Base-by-base conservation (phyloP, 2,888 invertebrate species). In the Cyclophora albipunctata region DNA sequence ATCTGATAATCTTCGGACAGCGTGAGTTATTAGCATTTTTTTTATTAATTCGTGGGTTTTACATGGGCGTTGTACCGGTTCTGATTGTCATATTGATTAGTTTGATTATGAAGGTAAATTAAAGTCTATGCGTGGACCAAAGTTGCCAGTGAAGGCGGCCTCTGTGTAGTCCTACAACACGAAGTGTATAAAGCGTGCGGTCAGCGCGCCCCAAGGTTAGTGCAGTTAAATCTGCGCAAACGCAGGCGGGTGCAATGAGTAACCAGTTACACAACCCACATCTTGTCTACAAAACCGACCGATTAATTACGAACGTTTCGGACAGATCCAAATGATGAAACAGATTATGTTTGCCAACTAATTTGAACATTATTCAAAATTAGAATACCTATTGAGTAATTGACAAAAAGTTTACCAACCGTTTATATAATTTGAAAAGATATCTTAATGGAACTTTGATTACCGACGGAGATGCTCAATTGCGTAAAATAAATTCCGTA, bases 181-280 rank as follows among this genome's bases (percentile, higher is more conserved):
- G 4, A 4, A 37, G 4, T 37, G 37, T 37, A 37, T 37, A 37
- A 37, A 37, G 37, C 37, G 37, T 37, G 4, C 37, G 37, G 37
- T 37, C 37, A 37, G 5, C 37, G 4, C 43, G 7, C 4, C 42
- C 69, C 81, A 81, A 81, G 81, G 81, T 75, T 72, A 74, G 55
- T 61, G 66, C 71, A 70, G 70, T 42, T 34, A 68, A 71, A 72
- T 62, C 62, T 59, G 64, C 69, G 67, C 67, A 60, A 56, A 64
- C 73, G 68, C 72, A 69, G 66, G 65, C 73, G 65, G 62, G 58
- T 67, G 71, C 68, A 65, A 63, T 63, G 69, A 68, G 67, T 69
- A 71, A 69, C 63, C 57, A 48, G 60, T 80, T 80, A 60, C 70
- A 64, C 71, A 78, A 80, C 71, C 68, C 70, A 73, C 78, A 60